These are phyloP conservation scores for Psilanteris sp. DNA, from an alignment of 1,140 invertebrate species.

Conservation along the genomic window DNA sequence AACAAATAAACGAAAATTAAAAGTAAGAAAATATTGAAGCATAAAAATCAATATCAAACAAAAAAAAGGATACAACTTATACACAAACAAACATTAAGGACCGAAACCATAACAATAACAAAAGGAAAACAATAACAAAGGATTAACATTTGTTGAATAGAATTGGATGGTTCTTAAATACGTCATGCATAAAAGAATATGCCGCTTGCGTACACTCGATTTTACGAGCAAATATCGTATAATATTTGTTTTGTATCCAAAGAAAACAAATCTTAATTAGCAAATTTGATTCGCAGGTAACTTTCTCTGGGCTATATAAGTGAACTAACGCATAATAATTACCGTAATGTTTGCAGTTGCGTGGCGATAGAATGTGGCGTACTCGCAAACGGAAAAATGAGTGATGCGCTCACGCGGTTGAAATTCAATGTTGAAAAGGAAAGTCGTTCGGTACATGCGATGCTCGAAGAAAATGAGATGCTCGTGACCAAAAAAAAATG, in stretches of 20 bases:
- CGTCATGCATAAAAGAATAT: too few relatives aligned
- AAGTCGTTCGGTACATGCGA: conserved; percentile 3
- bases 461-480: conserved; percentile 12
- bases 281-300: not conserved
- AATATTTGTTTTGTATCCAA: not conserved
- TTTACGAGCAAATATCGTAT: not conserved
- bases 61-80: too few relatives aligned
- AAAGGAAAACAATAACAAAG: too few relatives aligned
- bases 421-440: conserved; percentile 18
- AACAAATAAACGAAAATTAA: too few relatives aligned
- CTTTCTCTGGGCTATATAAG: conserved; percentile 18
- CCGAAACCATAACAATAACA: too few relatives aligned
- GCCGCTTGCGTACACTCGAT: too few relatives aligned
- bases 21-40: too few relatives aligned
- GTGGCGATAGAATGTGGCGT: not conserved
- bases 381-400: not conserved
- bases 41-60: too few relatives aligned
- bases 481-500: conserved; percentile 5
- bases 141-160: too few relatives aligned
- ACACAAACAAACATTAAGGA: too few relatives aligned
- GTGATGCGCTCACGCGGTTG: not conserved
- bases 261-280: conserved; percentile 2
- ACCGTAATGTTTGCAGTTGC: not conserved
- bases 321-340: conserved; percentile 17
- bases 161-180: too few relatives aligned